Base-by-base conservation (phyloP, 2,113 vertebrate species). In the Anolis sagrei region DNA sequence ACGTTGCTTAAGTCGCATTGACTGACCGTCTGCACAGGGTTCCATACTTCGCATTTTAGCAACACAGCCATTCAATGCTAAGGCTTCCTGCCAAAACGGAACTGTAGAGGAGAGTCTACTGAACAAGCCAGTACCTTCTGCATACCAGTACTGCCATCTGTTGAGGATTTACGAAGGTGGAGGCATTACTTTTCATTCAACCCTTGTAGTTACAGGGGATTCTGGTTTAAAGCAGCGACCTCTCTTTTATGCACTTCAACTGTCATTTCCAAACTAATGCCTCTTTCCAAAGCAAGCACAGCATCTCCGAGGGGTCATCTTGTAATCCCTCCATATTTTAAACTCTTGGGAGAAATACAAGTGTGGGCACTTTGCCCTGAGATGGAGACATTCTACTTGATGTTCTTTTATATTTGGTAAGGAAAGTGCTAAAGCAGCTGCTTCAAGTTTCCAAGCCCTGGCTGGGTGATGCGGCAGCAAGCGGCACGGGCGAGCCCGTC, bases 231-330 rank as follows among this genome's bases (percentile, higher is more conserved):
- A 64, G 25, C 5, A 6, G 25, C 25, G 25, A 21, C 61, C 21
- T 64, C 16, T 76, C 48, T 44, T 44, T 44, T 44, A 44, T 44
- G 3, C 39, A 64, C 39, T 34, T 3, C 36, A 21, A 0, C 61
- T 9, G 2, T 7, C 51, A 1, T 6, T 32, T 2, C 3, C 29
- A 7, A 68, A 51, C 2, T 1, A 19, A 51, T 11, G 10, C 3
- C 66, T 69, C 16, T 36, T 70, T 69, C 32, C 64, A 44, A 61
- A 23, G 25, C 9, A n/a, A n/a, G 64, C 6, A 0, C 0, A 2
- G 25, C n/a, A 0, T 18, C 87, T 5, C 48, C n/a, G 29, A 4
- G 68, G 9, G 51, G 76, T 36, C 1, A 0, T 51, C 69, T 21
- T 13, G 0, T 73, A 62, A 0, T 0, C 54, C 54, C 54, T 18